These are phyloP conservation scores for Drosophila meridiana DNA, from an alignment of 2,888 invertebrate genomes.

Conservation along the genomic window DNA sequence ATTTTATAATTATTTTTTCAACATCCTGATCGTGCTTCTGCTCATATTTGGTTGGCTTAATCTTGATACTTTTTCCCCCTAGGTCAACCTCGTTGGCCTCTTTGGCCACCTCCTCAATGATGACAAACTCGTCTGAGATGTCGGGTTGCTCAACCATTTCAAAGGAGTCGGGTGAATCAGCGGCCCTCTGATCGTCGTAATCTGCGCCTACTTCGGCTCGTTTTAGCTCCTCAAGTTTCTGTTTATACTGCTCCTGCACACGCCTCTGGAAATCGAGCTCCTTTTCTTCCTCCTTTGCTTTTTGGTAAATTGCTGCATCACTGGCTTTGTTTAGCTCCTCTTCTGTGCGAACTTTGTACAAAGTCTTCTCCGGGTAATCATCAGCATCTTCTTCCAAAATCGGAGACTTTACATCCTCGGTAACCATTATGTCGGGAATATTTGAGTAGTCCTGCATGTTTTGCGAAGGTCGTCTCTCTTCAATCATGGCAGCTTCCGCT, in stretches of 20 bases:
- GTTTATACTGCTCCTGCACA: constrained; percentile 85
- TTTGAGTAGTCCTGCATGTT: constrained; percentile 85
- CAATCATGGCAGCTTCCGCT: constrained; percentile 76
- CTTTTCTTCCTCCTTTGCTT: constrained; percentile 76
- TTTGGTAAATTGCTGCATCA: constrained; percentile 79
- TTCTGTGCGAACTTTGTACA: constrained; percentile 84
- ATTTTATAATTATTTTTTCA: constrained; percentile 89
- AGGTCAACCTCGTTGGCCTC: constrained; percentile 93
- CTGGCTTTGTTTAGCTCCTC: constrained; percentile 82
- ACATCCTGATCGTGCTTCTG: constrained; percentile 90
- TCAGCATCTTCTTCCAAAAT: constrained; percentile 77
- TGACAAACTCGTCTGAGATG: constrained; percentile 94
- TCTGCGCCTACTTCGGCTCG: constrained; percentile 84
- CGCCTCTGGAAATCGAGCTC: constrained; percentile 85
- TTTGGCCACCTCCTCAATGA: constrained; percentile 94
- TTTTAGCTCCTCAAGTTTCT: constrained; percentile 88
- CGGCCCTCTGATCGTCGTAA: constrained; percentile 86
- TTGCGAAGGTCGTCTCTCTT: constrained; percentile 82
- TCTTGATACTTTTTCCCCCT: constrained; percentile 92
- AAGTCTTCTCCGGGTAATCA: constrained; percentile 82
- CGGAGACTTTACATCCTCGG: constrained; percentile 84
- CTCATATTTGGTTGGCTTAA: constrained; percentile 86
- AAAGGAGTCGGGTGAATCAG: constrained; percentile 93
- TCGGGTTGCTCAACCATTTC: constrained; percentile 95
- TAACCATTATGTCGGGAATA: constrained; percentile 84